A percentile compares a stretch with the other conserved stretches of the same genome.
Evolutionary conservation across 1,140 invertebrate species (phyloP).

Genomic region (Lucilia cuprina): DNA sequence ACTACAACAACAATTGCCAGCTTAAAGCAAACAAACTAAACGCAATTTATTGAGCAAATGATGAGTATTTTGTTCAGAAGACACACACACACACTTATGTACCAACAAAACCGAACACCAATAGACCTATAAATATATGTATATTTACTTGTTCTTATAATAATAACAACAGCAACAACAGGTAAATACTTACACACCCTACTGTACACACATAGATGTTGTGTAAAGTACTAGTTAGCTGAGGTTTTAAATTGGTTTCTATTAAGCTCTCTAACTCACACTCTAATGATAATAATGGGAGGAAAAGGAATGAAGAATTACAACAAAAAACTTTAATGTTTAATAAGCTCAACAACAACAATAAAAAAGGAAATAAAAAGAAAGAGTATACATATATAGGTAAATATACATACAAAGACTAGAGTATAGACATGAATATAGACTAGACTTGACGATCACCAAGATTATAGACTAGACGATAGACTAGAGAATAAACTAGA

Average conservation of each 20-base stretch:
- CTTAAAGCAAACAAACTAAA: not conserved
- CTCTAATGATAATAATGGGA: not conserved
- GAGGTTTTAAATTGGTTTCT: no score
- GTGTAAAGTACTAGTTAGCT: not conserved
- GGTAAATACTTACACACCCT: not conserved
- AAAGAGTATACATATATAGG: not conserved
- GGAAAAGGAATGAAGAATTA: not conserved
- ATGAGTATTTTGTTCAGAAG: not conserved
- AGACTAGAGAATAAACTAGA: no score
- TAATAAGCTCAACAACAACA: not conserved
- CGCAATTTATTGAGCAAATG: constrained; percentile 6
- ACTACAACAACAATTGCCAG: not conserved
- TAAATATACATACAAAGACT: not conserved
- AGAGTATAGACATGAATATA: no score
- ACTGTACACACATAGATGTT: not conserved
- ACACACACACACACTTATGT: not conserved
- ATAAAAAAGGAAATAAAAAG: not conserved
- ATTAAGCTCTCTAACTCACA: no score
- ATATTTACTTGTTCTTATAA: not conserved
- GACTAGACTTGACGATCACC: no score
- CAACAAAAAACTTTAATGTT: not conserved
- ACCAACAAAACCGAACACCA: not conserved
- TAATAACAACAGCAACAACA: not conserved
- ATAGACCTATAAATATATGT: not conserved
- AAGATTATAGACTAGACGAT: no score